Conservation (phyloP, 2,797 vertebrate species). For the Etheostoma perlongum region DNA sequence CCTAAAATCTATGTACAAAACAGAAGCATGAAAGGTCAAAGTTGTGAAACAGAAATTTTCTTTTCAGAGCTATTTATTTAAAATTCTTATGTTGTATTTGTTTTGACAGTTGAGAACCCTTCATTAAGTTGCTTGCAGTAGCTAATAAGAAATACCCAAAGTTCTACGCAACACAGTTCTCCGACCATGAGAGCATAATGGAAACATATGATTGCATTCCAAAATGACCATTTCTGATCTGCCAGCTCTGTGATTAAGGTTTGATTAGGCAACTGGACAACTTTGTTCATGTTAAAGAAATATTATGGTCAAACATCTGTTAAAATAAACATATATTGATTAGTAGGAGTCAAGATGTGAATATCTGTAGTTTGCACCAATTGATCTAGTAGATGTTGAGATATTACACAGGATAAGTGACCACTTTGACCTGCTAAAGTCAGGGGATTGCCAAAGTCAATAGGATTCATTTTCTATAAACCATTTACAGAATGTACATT, state of each 20-base stretch:
- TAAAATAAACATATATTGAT: background rate
- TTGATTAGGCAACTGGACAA: background rate
- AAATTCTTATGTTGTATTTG: background rate
- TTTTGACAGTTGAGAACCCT: background rate
- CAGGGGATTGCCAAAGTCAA: too few relatives aligned
- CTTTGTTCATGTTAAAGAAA: background rate
- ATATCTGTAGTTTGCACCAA: background rate
- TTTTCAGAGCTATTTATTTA: background rate
- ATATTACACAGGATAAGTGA: background rate
- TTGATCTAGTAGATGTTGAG: background rate
- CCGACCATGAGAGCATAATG: background rate
- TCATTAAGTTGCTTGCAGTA: background rate
- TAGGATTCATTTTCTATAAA: too few relatives aligned
- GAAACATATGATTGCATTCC: background rate
- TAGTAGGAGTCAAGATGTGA: background rate
- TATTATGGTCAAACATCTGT: background rate
- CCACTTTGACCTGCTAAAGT: background rate
- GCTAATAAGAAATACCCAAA: background rate
- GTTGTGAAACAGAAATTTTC: background rate
- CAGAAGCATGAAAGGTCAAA: slow-evolving; percentile 14
- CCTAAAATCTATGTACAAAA: slow-evolving; percentile 89
- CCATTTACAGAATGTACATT: too few relatives aligned
- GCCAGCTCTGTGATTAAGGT: background rate
- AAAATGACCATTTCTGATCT: background rate
- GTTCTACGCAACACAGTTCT: background rate